A percentile compares a stretch with the other conserved stretches of the same genome.
These are phyloP conservation scores for Drosophila insularis DNA, from an alignment of 1,140 invertebrate species.

Conservation along the genomic window DNA sequence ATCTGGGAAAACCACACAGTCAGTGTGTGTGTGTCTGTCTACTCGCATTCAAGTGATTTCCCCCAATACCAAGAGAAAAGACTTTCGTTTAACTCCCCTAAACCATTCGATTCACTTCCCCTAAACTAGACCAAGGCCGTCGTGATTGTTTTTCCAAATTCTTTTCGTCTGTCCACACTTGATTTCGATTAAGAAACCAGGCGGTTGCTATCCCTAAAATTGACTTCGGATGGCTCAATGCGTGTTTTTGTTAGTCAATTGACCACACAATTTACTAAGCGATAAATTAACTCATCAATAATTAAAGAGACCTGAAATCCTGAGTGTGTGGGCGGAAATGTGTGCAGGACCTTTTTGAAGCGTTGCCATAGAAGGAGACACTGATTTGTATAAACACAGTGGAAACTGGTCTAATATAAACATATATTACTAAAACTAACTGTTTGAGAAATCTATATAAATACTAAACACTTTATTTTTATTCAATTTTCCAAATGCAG, in stretches of 20 bases:
- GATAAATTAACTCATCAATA: slow-evolving; percentile 77
- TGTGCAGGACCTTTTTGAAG: slow-evolving; percentile 24
- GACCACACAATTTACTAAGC: slow-evolving; percentile 76
- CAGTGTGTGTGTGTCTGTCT: slow-evolving; percentile 1
- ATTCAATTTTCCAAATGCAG: too few relatives aligned
- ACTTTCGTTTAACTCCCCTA: slow-evolving; percentile 1
- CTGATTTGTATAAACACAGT: neutral
- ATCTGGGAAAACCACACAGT: neutral
- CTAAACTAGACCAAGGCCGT: slow-evolving; percentile 28
- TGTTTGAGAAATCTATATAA: too few relatives aligned
- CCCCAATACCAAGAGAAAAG: slow-evolving; percentile 41
- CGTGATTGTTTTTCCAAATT: slow-evolving; percentile 62
- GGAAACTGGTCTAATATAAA: neutral
- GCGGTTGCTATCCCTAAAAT: slow-evolving; percentile 9
- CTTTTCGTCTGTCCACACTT: slow-evolving; percentile 58
- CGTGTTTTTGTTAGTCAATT: slow-evolving; percentile 70
- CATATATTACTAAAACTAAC: neutral
- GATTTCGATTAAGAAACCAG: slow-evolving; percentile 30
- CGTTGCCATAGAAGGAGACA: slow-evolving; percentile 5
- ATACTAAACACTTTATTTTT: too few relatives aligned
- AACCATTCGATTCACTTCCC: neutral
- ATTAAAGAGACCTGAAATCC: slow-evolving; percentile 43
- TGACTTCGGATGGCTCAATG: slow-evolving; percentile 32
- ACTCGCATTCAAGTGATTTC: slow-evolving; percentile 61
- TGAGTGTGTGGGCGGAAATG: too few relatives aligned